These are phyloP conservation scores for Bombus pyrosoma DNA, from an alignment of 1,140 invertebrate species.

Conservation along the genomic window DNA sequence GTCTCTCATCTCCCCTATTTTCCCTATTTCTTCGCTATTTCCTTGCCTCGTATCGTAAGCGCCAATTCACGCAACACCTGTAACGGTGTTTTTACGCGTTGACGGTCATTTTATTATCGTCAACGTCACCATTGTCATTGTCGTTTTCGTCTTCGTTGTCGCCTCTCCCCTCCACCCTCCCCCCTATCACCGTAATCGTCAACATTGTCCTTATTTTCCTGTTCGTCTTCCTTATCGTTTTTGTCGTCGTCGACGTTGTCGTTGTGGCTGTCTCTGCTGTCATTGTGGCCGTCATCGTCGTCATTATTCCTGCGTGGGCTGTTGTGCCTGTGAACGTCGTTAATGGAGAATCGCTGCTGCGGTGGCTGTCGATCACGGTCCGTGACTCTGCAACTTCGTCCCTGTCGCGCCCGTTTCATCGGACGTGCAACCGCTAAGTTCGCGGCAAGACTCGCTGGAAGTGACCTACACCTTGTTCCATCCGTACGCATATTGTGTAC, in stretches of 20 bases:
- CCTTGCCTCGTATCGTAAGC: conserved; percentile 1
- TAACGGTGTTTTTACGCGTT: conserved; percentile 33
- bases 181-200: conserved; percentile 12
- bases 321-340: conserved; percentile 64
- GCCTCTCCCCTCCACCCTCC: neutral
- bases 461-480: conserved; percentile 22
- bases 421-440: conserved; percentile 15
- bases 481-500: conserved; percentile 43
- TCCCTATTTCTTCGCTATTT: conserved; percentile 3
- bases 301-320: conserved; percentile 68
- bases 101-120: conserved; percentile 27
- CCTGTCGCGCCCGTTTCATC: conserved; percentile 44
- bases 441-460: conserved; percentile 27
- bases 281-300: neutral
- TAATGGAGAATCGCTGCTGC: conserved; percentile 71
- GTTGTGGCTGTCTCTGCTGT: neutral
- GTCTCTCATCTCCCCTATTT: conserved; percentile 28
- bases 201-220: conserved; percentile 9
- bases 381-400: conserved; percentile 75
- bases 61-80: conserved; percentile 4
- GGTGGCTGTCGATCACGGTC: conserved; percentile 62
- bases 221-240: neutral
- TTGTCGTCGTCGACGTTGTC: conserved; percentile 6
- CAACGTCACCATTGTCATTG: conserved; percentile 34
- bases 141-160: conserved; percentile 29